These are phyloP conservation scores for Troides helena DNA, from an alignment of 2,888 invertebrate species.

Conservation along the genomic window DNA sequence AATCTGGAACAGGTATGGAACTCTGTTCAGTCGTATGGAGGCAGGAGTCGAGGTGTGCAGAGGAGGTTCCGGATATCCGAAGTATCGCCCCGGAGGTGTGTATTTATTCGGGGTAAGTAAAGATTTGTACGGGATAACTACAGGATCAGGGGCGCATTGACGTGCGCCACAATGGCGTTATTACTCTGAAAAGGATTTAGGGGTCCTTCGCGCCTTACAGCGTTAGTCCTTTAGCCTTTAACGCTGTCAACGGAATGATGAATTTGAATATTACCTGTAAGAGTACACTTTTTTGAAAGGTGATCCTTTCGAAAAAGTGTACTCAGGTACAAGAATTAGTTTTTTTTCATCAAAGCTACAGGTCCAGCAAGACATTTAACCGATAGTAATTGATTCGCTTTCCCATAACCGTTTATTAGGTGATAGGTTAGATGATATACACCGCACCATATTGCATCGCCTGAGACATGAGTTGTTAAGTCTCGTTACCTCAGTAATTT, in stretches of 20 bases:
- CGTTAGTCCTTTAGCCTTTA: constrained; percentile 19
- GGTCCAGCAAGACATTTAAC: too few relatives aligned
- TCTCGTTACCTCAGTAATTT: too few relatives aligned
- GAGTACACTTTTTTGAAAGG: neutral
- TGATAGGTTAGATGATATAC: too few relatives aligned
- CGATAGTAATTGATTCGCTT: too few relatives aligned
- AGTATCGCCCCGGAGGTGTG: constrained; percentile 47
- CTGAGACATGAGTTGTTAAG: too few relatives aligned
- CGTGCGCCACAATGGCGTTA: constrained; percentile 28
- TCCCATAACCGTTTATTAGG: too few relatives aligned
- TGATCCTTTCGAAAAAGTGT: too few relatives aligned
- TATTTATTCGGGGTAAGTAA: constrained; percentile 56
- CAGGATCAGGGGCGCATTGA: constrained; percentile 31
- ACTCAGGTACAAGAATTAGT: too few relatives aligned
- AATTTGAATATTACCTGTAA: constrained; percentile 13
- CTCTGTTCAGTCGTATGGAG: too few relatives aligned
- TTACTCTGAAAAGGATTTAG: constrained; percentile 27
- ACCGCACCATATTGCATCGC: too few relatives aligned
- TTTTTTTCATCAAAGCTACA: too few relatives aligned
- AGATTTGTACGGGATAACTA: constrained; percentile 54
- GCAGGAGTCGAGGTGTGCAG: neutral
- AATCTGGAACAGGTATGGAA: too few relatives aligned
- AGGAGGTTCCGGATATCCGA: neutral
- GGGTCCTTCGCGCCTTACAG: constrained; percentile 19
- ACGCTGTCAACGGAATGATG: constrained; percentile 13